A percentile compares a stretch with the other conserved stretches of the same genome.
Evolutionary conservation across 2,797 vertebrate species (phyloP).

Genomic region (Clamator glandarius): DNA sequence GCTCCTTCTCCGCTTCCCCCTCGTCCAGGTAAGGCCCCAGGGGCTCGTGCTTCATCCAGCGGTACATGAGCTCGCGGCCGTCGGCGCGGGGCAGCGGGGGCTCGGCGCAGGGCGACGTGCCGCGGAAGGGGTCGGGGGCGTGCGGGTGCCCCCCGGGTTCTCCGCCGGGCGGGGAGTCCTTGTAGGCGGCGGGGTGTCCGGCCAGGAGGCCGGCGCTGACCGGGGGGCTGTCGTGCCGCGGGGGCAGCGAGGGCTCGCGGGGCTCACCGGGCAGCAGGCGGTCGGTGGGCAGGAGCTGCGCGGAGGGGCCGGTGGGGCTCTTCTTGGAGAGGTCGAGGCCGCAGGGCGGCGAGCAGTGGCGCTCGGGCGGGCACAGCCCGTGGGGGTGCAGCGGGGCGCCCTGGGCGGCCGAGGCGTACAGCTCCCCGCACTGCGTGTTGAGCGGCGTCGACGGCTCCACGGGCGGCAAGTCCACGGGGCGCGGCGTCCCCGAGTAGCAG

Average conservation of each 20-base stretch:
- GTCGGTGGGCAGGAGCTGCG: conserved; percentile 78
- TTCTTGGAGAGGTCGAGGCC: conserved; percentile 98
- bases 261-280: conserved; percentile 76
- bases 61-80: conserved; percentile 85
- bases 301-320: conserved; percentile 85
- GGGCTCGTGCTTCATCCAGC: conserved; percentile 94
- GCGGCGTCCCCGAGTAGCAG: conserved; percentile 82
- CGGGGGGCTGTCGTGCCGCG: conserved; percentile 79
- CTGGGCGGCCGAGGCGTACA: conserved; percentile 89
- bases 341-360: conserved; percentile 91
- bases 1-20: conserved; percentile 85
- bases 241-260: conserved; percentile 74
- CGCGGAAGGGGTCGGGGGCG: conserved; percentile 77
- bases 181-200: conserved; percentile 81
- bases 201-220: conserved; percentile 74
- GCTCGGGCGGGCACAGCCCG: conserved; percentile 84
- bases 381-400: conserved; percentile 81
- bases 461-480: conserved; percentile 66
- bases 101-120: conserved; percentile 80
- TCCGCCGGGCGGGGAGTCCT: conserved; percentile 57
- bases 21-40: conserved; percentile 88
- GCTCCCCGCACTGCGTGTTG: conserved; percentile 89
- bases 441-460: conserved; percentile 83
- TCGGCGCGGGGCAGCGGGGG: conserved; percentile 81
- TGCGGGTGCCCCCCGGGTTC: conserved; percentile 76